These are phyloP conservation scores for Dallia pectoralis DNA, from an alignment of 2,797 vertebrate species.

Conservation along the genomic window DNA sequence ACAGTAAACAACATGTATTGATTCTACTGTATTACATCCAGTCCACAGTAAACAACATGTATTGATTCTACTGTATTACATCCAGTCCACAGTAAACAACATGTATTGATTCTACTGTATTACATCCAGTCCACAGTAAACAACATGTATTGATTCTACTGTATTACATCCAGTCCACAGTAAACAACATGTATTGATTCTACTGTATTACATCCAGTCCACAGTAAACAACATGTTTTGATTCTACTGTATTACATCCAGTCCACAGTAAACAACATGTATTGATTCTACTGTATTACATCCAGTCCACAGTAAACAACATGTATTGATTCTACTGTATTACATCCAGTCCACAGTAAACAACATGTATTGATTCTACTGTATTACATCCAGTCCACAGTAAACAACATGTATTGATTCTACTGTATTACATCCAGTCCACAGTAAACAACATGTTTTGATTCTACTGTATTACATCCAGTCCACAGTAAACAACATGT, in stretches of 20 bases:
- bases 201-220: background rate
- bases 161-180: background rate
- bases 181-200: background rate
- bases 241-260: background rate
- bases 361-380: background rate
- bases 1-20: background rate
- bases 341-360: too few species aligned
- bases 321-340: background rate
- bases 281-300: background rate
- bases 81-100: background rate
- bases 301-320: too few species aligned
- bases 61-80: background rate
- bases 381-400: too few species aligned
- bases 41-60: background rate
- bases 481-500: too few species aligned
- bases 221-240: background rate
- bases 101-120: background rate
- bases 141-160: background rate
- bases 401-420: too few species aligned
- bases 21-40: background rate
- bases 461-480: background rate
- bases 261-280: too few species aligned
- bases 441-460: background rate
- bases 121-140: background rate
- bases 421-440: background rate